phyloP scores from a whole-genome alignment of 2,113 vertebrate genomes.

The Lycocorax pyrrhopterus region DNA sequence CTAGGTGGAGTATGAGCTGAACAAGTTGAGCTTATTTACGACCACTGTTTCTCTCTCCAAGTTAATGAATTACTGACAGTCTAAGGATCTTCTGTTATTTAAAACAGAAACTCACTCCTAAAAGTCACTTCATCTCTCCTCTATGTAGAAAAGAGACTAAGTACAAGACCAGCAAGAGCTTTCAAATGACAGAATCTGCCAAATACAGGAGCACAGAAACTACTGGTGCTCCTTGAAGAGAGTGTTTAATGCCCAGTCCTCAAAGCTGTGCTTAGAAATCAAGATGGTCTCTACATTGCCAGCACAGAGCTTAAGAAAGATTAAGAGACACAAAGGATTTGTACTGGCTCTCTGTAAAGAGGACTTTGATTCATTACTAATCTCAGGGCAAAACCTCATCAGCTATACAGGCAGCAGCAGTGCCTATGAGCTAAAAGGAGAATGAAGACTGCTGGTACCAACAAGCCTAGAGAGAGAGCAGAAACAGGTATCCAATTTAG shows the following conservation, averaged over 20 bases:
- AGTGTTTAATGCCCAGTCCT: background rate
- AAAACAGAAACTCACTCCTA: background rate
- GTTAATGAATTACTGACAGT: conserved; percentile 18
- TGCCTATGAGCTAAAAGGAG: background rate
- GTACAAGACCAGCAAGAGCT: background rate
- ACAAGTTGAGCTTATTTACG: conserved; percentile 9
- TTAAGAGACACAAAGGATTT: background rate
- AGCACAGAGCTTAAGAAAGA: background rate
- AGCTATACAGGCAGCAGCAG: background rate
- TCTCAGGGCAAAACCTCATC: background rate
- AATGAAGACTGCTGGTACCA: background rate
- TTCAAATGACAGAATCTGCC: background rate
- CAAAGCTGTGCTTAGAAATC: background rate
- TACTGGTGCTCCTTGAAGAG: background rate
- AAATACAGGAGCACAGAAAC: background rate
- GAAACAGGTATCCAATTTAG: background rate
- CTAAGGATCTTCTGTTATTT: background rate
- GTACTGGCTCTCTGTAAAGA: background rate
- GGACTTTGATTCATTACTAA: background rate
- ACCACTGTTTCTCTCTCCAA: background rate
- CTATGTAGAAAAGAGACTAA: background rate
- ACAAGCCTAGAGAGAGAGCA: background rate
- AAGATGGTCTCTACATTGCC: background rate
- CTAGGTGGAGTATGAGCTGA: background rate
- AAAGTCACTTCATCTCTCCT: background rate